phyloP scores from a whole-genome alignment of 2,113 vertebrate genomes.

The Callopanchax toddi region DNA sequence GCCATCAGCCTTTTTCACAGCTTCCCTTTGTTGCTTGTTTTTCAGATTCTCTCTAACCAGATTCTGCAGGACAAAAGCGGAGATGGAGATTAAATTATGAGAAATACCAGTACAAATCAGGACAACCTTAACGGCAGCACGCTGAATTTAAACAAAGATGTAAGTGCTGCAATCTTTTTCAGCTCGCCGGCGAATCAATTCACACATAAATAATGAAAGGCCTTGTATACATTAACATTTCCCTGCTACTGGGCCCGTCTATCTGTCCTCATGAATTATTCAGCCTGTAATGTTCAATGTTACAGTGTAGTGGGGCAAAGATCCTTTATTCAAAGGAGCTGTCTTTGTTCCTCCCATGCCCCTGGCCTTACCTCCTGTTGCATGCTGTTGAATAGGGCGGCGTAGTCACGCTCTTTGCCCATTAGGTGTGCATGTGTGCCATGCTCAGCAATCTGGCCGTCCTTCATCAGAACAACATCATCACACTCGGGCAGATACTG shows the following conservation, averaged over 20 bases:
- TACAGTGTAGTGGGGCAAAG: constrained; percentile 51
- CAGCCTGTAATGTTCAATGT: constrained; percentile 56
- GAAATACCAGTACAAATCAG: constrained; percentile 39
- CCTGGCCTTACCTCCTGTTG: constrained; percentile 79
- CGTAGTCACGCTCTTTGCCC: constrained; percentile 78
- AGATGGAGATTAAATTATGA: not conserved
- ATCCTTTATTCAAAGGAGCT: constrained; percentile 51
- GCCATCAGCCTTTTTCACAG: constrained; percentile 30
- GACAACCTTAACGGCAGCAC: constrained; percentile 30
- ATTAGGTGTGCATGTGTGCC: constrained; percentile 83
- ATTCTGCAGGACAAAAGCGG: constrained; percentile 56
- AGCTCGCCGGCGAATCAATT: constrained; percentile 64
- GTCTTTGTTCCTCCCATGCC: constrained; percentile 23
- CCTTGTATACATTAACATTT: constrained; percentile 71
- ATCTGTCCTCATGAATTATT: constrained; percentile 71
- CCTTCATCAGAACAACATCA: constrained; percentile 82
- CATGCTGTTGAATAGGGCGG: constrained; percentile 77
- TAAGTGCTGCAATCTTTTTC: constrained; percentile 61
- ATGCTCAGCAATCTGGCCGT: constrained; percentile 81
- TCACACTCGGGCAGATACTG: constrained; percentile 84
- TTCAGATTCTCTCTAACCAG: constrained; percentile 76
- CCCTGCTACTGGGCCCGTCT: constrained; percentile 40
- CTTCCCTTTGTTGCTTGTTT: constrained; percentile 63
- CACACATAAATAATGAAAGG: constrained; percentile 68
- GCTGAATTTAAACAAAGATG: constrained; percentile 56